These are phyloP conservation scores for Chloroceryle aenea DNA, from an alignment of 2,113 vertebrate species.

Conservation along the genomic window DNA sequence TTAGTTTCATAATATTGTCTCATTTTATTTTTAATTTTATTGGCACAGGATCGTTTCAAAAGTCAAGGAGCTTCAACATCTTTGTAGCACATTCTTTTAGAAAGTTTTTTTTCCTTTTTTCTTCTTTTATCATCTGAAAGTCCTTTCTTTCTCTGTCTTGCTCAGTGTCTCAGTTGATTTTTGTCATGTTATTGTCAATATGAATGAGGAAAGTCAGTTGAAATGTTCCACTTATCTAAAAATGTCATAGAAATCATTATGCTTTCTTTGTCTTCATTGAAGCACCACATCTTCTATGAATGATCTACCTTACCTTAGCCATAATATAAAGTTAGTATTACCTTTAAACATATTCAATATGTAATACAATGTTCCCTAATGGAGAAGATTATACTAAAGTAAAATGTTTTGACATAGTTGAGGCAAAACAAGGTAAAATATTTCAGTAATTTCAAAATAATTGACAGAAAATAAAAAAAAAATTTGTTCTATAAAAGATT, in stretches of 20 bases:
- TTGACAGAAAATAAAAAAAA: background rate
- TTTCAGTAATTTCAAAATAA: background rate
- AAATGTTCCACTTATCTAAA: background rate
- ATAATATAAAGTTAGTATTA: background rate
- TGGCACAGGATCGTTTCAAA: background rate
- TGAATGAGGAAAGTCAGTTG: background rate
- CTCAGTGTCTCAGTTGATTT: background rate
- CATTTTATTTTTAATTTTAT: background rate
- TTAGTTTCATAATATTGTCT: background rate
- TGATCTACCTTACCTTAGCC: background rate
- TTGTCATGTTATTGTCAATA: background rate
- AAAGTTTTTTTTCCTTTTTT: accelerated
- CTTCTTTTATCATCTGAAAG: background rate
- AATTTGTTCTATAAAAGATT: background rate
- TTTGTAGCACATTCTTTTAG: background rate
- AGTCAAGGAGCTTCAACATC: background rate
- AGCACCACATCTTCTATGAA: background rate
- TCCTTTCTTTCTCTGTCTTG: background rate
- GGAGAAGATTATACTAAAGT: background rate
- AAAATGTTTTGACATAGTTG: background rate
- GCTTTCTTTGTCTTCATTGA: background rate
- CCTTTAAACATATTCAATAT: background rate
- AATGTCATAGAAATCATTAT: background rate
- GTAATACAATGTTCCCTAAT: background rate
- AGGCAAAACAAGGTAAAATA: background rate